Conservation (phyloP, 2,888 invertebrate genomes). For the Eretmocerus hayati region DNA sequence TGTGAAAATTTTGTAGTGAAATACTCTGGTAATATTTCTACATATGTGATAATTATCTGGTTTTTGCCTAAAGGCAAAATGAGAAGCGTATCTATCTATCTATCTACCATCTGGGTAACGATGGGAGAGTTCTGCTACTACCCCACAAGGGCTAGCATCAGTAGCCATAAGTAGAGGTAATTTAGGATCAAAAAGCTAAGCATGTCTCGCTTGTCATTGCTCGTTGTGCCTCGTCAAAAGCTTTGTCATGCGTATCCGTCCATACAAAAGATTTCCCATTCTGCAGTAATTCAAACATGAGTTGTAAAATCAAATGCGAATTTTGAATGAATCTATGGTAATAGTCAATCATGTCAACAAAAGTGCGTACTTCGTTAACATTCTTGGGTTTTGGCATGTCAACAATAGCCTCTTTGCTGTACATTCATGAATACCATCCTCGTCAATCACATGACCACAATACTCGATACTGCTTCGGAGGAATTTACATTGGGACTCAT, state of each 20-base stretch:
- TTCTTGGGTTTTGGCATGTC: slow-evolving; percentile 24
- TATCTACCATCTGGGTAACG: slow-evolving; percentile 5
- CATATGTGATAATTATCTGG: no score
- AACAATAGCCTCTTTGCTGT: slow-evolving; percentile 19
- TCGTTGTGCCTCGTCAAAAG: slow-evolving; percentile 18
- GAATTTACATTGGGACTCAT: slow-evolving; percentile 6
- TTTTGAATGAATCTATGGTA: no score
- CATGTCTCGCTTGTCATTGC: no score
- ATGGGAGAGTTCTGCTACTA: no score
- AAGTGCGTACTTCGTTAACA: no score
- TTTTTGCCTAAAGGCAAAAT: no score
- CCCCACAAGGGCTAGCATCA: slow-evolving; percentile 10
- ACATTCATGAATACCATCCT: slow-evolving; percentile 12
- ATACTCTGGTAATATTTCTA: no score
- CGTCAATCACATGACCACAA: no score
- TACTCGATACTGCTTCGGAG: slow-evolving; percentile 11
- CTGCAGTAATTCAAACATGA: neutral
- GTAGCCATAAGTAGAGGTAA: slow-evolving; percentile 18
- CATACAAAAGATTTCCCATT: neutral
- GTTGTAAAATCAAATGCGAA: slow-evolving; percentile 4
- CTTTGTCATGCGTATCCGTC: neutral
- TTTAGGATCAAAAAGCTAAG: slow-evolving; percentile 17
- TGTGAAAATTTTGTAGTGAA: no score
- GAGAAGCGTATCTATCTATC: no score
- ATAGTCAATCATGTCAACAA: slow-evolving; percentile 15